Base-by-base conservation (phyloP, 2,888 invertebrate genomes). In the Aspidapion aeneum region DNA sequence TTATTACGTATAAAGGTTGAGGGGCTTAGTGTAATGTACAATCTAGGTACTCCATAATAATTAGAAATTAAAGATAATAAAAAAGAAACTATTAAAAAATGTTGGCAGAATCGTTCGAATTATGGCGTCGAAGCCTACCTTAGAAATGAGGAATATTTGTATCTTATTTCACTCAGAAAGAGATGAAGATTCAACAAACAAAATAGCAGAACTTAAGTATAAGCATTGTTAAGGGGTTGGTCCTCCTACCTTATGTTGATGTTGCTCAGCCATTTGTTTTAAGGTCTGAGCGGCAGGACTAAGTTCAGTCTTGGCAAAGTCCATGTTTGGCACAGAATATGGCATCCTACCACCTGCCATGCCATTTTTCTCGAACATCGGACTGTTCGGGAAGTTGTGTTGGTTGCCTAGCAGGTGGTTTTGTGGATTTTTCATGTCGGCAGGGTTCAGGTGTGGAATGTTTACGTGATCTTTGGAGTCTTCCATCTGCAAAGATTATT, bases 231-330 rank as follows among this genome's bases (percentile, higher is more conserved):
- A n/a, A n/a, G n/a, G n/a, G n/a, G n/a, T n/a, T n/a, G n/a, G n/a
- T n/a, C n/a, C n/a, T n/a, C n/a, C n/a, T n/a, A 66, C 66, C 62
- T 91, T 90, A 80, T 93, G 94, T 81, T 96, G 96, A 80, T 96
- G 96, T 79, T 96, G 96, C 78, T 96, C 96, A 50, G 96, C 96
- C 96, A 96, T 96, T 75, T 96, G 96, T 78, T 96, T 96, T 60
- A 97, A 83, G 0, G 96, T 96, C 82, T 96, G 95, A 57, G 96
- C 96, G 0, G 97, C 97, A 20, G 96, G 93, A 64, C 94, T 94
- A 78, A 92, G 84, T 78, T 93, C 93, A 49, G 78, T 79, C 69
- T 80, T 80, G 50, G 74, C 70, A 66, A 81, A 80, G 68, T 81
- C 80, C 73, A 79, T 78, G 67, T 77, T 78, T 35, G 35, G 35